Evolutionary conservation across 2,888 invertebrate species (phyloP), one percentile per base, ranked within the genome.

Genomic region (Chymomyza procnemis): DNA sequence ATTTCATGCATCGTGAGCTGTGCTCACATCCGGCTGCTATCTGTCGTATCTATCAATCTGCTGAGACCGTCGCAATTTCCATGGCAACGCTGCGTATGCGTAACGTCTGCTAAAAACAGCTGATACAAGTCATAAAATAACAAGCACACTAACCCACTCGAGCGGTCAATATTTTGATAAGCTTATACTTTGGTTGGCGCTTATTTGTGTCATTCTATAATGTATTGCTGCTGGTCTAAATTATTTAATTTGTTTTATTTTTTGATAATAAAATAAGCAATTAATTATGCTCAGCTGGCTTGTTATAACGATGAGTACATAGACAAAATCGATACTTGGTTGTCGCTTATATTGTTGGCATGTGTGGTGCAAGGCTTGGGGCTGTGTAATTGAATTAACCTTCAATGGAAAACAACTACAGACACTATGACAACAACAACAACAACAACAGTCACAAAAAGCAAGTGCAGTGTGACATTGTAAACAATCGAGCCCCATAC

Each of bases 351-450:
- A n/a, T n/a, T n/a, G 18, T 64, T 34, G 54, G 50, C 22, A 18
- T 19, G 46, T 52, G 71, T n/a, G 34, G 26, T 6, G 12, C 34
- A 41, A 41, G 12, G 50, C 19, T 18, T 16, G n/a, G 4, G 14
- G 50, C 50, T 16, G 48, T 72, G 87, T 86, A 81, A 81, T 81
- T 81, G 74, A 87, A 87, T 81, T 81, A 81, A 81, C 81, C 81
- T 81, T 87, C 82, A 71, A 62, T 80, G 71, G 60, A 71, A 68
- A 19, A 18, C 14, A 14, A 6, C 16, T 50, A 50, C n/a, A 47
- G 12, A n/a, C n/a, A n/a, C 47, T 6, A 47, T 14, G 18, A 50
- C 14, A 50, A 50, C 50, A 50, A 50, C 50, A 3, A 47, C 4
- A 30, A 6, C 30, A 30, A 30, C 6, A 30, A 3, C 30, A 30